Percentiles rank a stretch among this genome's conserved stretches.
Evolutionary conservation across 2,113 vertebrate genomes (phyloP).

Genomic region (Ornithorhynchus anatinus): DNA sequence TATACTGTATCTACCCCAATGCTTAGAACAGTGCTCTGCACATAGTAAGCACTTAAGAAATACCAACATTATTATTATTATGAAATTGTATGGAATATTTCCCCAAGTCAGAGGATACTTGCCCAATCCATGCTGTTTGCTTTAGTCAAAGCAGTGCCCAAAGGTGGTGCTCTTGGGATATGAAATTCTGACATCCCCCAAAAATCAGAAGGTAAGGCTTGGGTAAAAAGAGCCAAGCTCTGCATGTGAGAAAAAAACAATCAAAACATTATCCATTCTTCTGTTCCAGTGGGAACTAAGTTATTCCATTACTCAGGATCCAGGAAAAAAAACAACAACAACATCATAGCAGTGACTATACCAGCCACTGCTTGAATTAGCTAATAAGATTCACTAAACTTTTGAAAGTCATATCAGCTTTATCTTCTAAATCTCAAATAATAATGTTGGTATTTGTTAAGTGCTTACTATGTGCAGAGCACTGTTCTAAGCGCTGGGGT

Average conservation of each 20-base stretch:
- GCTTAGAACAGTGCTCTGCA: too few relatives aligned
- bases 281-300: neutral
- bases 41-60: too few relatives aligned
- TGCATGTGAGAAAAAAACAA: neutral
- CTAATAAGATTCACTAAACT: conserved; percentile 39
- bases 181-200: neutral
- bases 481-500: too few relatives aligned
- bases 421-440: too few relatives aligned
- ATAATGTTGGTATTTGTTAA: too few relatives aligned
- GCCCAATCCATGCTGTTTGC: neutral
- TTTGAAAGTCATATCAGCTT: conserved; percentile 44
- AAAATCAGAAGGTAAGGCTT: neutral
- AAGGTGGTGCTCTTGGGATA: neutral
- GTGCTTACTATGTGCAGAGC: too few relatives aligned
- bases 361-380: conserved; percentile 19
- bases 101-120: neutral
- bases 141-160: neutral
- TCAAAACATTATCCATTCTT: neutral
- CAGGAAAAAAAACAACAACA: neutral
- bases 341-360: neutral
- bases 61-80: too few relatives aligned
- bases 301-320: neutral
- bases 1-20: too few relatives aligned
- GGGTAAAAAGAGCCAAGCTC: neutral
- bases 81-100: neutral